phyloP scores from a whole-genome alignment of 2,113 vertebrate species.

The Myocastor coypus region DNA sequence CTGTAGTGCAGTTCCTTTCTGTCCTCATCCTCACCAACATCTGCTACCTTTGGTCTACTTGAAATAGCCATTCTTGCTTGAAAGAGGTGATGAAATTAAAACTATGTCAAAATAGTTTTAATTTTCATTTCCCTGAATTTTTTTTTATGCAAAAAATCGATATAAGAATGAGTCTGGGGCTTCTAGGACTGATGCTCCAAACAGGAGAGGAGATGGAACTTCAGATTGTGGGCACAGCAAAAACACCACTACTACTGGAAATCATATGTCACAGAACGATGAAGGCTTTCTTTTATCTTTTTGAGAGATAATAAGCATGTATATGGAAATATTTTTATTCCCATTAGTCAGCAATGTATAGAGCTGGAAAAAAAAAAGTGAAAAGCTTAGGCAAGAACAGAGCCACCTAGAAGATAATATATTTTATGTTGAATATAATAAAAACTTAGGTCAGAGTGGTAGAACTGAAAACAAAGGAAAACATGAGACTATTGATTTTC shows the following conservation, averaged over 20 bases:
- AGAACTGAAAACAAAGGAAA: neutral
- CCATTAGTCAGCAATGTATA: neutral
- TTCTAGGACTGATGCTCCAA: constrained; percentile 41
- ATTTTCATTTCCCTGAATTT: too few relatives aligned
- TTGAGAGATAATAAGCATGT: neutral
- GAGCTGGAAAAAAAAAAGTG: neutral
- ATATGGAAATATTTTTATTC: neutral
- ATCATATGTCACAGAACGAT: neutral
- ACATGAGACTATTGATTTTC: neutral
- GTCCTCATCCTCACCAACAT: accelerated
- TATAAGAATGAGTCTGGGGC: neutral
- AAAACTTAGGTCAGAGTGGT: neutral
- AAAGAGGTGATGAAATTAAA: neutral
- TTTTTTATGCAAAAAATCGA: too few relatives aligned
- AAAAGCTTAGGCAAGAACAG: neutral
- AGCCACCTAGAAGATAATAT: constrained; percentile 10
- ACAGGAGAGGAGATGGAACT: neutral
- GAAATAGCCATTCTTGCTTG: neutral
- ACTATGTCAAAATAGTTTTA: neutral
- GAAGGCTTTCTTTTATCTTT: neutral
- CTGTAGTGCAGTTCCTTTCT: neutral
- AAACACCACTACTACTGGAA: neutral
- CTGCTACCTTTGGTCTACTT: neutral
- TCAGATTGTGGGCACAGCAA: neutral
- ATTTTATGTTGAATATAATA: neutral